A percentile compares a stretch with the other conserved stretches of the same genome.
phyloP scores from a whole-genome alignment of 2,797 vertebrate genomes.

The Parauchenoglanis ngamensis region DNA sequence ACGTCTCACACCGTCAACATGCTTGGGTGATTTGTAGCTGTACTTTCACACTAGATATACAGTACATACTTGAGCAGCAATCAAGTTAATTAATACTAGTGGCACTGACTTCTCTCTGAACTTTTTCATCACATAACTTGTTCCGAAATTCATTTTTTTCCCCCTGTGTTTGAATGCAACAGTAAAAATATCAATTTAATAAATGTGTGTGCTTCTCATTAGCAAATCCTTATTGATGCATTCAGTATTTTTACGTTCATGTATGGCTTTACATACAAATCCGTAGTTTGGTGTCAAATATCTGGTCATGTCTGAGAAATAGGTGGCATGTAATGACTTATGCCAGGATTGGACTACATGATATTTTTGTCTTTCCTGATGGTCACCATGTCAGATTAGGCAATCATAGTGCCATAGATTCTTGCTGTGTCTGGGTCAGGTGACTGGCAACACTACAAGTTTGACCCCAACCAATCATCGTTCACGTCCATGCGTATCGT shows the following conservation, averaged over 20 bases:
- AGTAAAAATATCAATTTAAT: neutral
- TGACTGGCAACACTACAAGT: no score
- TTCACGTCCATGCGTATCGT: no score
- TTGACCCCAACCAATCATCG: no score
- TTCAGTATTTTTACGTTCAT: neutral
- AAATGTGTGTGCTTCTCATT: neutral
- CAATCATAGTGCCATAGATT: no score
- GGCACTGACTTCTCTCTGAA: neutral
- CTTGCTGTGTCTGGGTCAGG: no score
- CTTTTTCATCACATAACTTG: neutral
- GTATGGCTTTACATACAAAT: neutral
- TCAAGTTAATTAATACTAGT: neutral
- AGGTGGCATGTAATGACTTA: neutral
- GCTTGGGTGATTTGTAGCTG: conserved; percentile 1
- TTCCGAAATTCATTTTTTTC: neutral
- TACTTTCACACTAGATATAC: neutral
- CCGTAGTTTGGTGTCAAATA: neutral
- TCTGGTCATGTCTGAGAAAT: neutral
- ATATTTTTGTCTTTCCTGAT: no score
- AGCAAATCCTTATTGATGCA: neutral
- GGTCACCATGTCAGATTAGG: no score
- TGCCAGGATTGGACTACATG: no score
- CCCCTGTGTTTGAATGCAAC: neutral
- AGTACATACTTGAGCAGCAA: neutral
- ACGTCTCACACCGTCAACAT: neutral